Evolutionary conservation across 2,888 invertebrate species (phyloP), one percentile per base, ranked within the genome.

Genomic region (Drosophila setosimentum): DNA sequence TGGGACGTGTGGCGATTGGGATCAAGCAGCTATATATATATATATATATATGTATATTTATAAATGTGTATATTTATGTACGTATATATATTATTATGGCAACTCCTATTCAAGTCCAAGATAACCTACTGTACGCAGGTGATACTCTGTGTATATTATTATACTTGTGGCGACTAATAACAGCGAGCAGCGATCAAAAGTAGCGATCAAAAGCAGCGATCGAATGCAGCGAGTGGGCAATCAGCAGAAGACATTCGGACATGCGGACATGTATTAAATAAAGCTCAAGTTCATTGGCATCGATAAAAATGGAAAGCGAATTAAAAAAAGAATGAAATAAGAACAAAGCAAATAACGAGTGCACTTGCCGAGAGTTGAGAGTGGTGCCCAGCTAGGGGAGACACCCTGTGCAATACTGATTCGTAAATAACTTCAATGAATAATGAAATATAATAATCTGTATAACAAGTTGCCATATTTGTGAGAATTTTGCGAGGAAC

Each of bases 231-330:
- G 59, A 51, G 59, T 37, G 27, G 7, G 21, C 37, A 33, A 64
- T 32, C 50, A 33, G 60, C 54, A 37, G 37, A 49, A 49, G 57
- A 57, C 67, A 71, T 35, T 61, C 64, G 64, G 60, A 73, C 67
- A 70, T 32, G 66, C 67, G 64, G 60, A 76, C 59, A 70, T 69
- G 72, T 70, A 68, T 69, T 87, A 65, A 75, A 69, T 81, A 81
- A 81, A 77, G 82, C 58, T 77, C 82, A 87, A 87, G 80, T 86
- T 86, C 80, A 87, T 84, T 87, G 87, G 85, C 86, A 87, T 82
- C 87, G 76, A 88, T 86, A 81, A 73, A 81, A 83, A 81, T 73
- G 73, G 78, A 73, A 70, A 76, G 55, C 51, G 61, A 72, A 77
- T 64, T 53, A 42, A 61, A 71, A 70, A 51, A 45, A 70, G 71